Conservation (phyloP, 2,888 invertebrate species). For the Steinernema hermaphroditum region DNA sequence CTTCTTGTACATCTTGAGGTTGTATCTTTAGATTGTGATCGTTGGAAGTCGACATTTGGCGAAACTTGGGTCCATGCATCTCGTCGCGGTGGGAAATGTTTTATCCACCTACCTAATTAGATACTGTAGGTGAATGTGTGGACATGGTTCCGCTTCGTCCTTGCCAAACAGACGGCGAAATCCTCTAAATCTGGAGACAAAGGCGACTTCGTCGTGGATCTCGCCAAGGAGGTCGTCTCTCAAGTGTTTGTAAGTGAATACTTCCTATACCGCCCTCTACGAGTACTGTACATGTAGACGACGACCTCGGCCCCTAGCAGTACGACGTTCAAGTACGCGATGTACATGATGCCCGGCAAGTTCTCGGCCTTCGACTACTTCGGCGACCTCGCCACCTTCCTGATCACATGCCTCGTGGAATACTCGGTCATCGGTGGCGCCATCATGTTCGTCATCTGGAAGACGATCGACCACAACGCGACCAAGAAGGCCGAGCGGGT, state of each 20-base stretch:
- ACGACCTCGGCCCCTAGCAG: neutral
- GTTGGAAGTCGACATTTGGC: conserved; percentile 51
- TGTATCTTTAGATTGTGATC: conserved; percentile 54
- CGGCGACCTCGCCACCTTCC: conserved; percentile 63
- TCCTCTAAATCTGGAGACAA: neutral
- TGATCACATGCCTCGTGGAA: conserved; percentile 63
- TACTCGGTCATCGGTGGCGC: conserved; percentile 64
- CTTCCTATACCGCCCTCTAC: neutral
- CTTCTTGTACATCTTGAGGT: neutral
- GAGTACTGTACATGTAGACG: neutral
- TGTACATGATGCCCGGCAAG: conserved; percentile 31
- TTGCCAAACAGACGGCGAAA: conserved; percentile 58
- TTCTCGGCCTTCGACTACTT: conserved; percentile 59
- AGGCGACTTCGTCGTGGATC: neutral
- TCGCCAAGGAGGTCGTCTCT: neutral
- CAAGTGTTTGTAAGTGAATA: neutral
- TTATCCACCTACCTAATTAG: neutral
- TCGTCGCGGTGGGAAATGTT: conserved; percentile 43
- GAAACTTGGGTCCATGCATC: conserved; percentile 64
- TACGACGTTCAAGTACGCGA: conserved; percentile 17
- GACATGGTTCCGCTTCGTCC: conserved; percentile 65
- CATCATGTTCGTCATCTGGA: conserved; percentile 65
- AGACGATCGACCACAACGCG: conserved; percentile 53
- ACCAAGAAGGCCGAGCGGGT: neutral
- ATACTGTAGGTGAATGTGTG: conserved; percentile 56